Evolutionary conservation across 2,888 invertebrate species (phyloP), one percentile per base, ranked within the genome.

Genomic region (Andrena dorsata): DNA sequence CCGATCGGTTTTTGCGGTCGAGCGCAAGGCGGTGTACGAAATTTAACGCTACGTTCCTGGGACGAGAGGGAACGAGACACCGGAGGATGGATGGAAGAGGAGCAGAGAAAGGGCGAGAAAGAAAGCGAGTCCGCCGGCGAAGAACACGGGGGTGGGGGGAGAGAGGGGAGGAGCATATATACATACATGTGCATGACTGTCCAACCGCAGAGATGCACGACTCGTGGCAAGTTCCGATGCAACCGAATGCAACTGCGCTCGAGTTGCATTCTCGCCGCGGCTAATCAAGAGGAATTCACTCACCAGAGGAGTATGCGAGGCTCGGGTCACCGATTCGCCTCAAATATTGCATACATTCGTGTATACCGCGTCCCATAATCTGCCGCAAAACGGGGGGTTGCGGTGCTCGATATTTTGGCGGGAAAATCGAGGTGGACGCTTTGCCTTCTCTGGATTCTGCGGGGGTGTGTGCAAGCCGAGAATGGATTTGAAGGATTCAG

Each of bases 171-270:
- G 82, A 76, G 72, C 87, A 84, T 88, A 3, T 41, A 5, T 41
- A 41, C 41, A 16, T 41, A 16, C 41, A 16, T 41, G 41, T 16
- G 16, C 90, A 90, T 90, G 91, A 90, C 90, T 89, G 80, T 86
- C 87, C 86, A 90, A 90, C 90, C 89, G 86, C 86, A 87, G 86
- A 88, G 87, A 88, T 85, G 86, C 89, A 89, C 87, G 85, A 82
- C 86, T 88, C 87, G 64, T 79, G 82, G 88, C 87, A 85, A 90
- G 88, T 88, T 88, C 85, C 90, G 84, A 73, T 70, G 80, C 77
- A 64, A 77, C 26, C 28, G 28, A 64, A 60, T 64, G 70, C 71
- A 71, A 74, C 51, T 23, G n/a, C 35, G 32, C 78, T 63, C 41
- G 53, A 32, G 41, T 76, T 68, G 76, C 63, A 72, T 49, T 8